phyloP scores from a whole-genome alignment of 2,888 invertebrate species.

The Acanthopleura granulata region DNA sequence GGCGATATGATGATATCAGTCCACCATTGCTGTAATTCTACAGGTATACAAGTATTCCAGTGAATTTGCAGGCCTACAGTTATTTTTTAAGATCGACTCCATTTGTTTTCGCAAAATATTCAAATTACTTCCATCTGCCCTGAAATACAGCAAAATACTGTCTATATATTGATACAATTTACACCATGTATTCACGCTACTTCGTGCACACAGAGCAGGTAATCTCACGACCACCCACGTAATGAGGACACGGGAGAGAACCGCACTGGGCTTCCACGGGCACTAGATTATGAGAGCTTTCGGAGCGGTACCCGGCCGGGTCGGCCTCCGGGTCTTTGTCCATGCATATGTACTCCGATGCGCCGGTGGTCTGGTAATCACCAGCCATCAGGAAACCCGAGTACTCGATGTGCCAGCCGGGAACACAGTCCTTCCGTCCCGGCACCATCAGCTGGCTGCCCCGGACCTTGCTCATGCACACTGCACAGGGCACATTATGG shows the following conservation, averaged over 20 bases:
- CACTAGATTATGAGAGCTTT: constrained; percentile 36
- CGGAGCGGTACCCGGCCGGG: constrained; percentile 26
- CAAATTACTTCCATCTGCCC: too few species aligned
- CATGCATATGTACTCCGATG: constrained; percentile 31
- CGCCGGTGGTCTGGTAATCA: constrained; percentile 22
- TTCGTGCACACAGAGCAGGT: constrained; percentile 43
- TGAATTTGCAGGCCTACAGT: too few species aligned
- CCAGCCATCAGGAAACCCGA: constrained; percentile 38
- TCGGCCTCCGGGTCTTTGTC: constrained; percentile 36
- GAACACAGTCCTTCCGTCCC: constrained; percentile 30
- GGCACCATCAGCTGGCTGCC: constrained; percentile 34
- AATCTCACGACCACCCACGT: constrained; percentile 33
- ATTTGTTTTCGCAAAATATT: too few species aligned
- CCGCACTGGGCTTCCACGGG: constrained; percentile 37
- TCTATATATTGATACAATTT: too few species aligned
- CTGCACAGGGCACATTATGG: constrained; percentile 38
- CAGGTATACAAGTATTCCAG: too few species aligned
- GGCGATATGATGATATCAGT: too few species aligned
- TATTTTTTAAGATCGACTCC: too few species aligned
- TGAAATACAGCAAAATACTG: too few species aligned
- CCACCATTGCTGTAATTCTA: too few species aligned
- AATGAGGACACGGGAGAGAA: constrained; percentile 41
- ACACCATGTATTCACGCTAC: background rate
- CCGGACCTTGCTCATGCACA: constrained; percentile 28
- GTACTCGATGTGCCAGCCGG: constrained; percentile 41